Conservation (phyloP, 2,797 vertebrate species). For the Chanos chanos region DNA sequence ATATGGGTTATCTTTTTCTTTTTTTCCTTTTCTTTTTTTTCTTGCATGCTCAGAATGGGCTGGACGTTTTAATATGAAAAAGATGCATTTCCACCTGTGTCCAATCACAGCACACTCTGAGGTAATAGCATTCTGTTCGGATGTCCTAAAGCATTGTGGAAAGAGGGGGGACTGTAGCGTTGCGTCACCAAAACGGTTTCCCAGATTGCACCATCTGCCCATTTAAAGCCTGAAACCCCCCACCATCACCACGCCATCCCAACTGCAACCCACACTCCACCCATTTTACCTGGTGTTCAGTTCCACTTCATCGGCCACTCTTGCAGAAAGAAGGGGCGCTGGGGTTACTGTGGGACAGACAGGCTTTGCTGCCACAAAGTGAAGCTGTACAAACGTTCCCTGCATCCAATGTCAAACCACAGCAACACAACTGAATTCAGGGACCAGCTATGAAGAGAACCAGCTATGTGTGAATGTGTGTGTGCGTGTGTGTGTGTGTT, state of each 20-base stretch:
- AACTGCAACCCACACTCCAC: too few relatives aligned
- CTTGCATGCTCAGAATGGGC: constrained; percentile 12
- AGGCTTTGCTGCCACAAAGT: too few relatives aligned
- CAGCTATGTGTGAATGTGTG: neutral
- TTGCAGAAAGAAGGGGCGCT: too few relatives aligned
- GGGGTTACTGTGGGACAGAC: too few relatives aligned
- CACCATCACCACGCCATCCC: too few relatives aligned
- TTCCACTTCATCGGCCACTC: too few relatives aligned
- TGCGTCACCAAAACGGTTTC: constrained; percentile 13
- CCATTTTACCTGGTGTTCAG: too few relatives aligned
- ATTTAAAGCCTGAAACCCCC: constrained; percentile 2
- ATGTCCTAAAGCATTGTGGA: constrained; percentile 20
- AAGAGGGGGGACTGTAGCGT: neutral
- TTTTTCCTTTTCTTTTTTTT: too few relatives aligned
- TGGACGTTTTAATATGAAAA: constrained; percentile 32
- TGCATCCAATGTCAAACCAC: too few relatives aligned
- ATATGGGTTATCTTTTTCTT: too few relatives aligned
- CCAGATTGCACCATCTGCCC: constrained; percentile 16
- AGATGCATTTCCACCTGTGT: constrained; percentile 39
- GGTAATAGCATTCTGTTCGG: constrained; percentile 28
- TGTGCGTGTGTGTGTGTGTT: constrained; percentile 1
- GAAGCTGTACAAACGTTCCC: too few relatives aligned
- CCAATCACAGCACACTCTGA: constrained; percentile 28
- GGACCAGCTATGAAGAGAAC: neutral
- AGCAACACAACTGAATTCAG: too few relatives aligned